A percentile compares a stretch with the other conserved stretches of the same genome.
phyloP scores from a whole-genome alignment of 2,113 vertebrate genomes.

The Chlorodrepanis virens region DNA sequence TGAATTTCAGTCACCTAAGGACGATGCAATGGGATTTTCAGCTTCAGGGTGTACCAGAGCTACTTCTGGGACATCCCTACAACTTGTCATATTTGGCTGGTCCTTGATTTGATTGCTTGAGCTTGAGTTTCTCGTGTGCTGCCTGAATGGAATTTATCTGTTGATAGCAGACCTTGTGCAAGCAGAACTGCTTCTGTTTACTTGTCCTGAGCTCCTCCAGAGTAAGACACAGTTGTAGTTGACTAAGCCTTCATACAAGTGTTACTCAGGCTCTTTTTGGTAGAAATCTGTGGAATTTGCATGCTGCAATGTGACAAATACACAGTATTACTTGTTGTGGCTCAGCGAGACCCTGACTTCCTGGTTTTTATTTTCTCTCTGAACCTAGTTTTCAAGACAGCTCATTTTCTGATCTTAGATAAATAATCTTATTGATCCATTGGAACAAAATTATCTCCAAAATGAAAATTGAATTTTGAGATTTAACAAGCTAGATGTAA shows the following conservation, averaged over 20 bases:
- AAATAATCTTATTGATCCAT: not conserved
- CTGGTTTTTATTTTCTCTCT: not conserved
- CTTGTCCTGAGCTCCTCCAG: not conserved
- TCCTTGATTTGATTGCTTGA: not conserved
- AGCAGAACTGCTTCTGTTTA: not conserved
- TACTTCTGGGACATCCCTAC: not conserved
- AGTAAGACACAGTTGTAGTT: not conserved
- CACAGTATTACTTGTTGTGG: not conserved
- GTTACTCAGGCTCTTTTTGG: not conserved
- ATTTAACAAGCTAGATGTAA: not conserved
- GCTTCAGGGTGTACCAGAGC: not conserved
- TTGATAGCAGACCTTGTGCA: not conserved
- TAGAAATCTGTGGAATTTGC: not conserved
- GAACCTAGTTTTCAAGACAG: not conserved
- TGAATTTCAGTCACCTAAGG: not conserved
- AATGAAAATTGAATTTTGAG: not conserved
- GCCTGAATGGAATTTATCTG: not conserved
- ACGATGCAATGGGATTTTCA: not conserved
- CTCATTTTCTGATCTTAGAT: not conserved
- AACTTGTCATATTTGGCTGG: not conserved
- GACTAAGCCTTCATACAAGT: not conserved
- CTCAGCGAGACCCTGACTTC: not conserved
- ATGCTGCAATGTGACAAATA: not conserved
- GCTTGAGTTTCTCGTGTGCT: not conserved
- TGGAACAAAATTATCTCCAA: not conserved